Percentiles rank a stretch among this genome's conserved stretches.
phyloP scores from a whole-genome alignment of 1,140 invertebrate genomes.

The Eufriesea mexicana region DNA sequence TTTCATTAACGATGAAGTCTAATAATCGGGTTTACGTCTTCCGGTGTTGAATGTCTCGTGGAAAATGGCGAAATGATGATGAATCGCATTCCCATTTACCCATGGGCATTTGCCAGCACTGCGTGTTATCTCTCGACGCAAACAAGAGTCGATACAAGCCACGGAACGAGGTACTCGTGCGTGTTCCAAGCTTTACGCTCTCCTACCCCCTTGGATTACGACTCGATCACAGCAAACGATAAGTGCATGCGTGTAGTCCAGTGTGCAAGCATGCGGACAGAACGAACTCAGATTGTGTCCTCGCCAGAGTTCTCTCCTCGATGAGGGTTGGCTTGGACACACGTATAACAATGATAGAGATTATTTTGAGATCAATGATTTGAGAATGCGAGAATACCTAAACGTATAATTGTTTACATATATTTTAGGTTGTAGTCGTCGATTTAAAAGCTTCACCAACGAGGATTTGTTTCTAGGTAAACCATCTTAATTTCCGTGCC shows the following conservation, averaged over 20 bases:
- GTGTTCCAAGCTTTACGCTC: conserved; percentile 23
- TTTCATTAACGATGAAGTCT: too few relatives aligned
- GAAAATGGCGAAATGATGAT: conserved; percentile 11
- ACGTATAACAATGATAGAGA: too few relatives aligned
- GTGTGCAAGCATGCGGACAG: background rate
- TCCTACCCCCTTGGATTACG: conserved; percentile 11
- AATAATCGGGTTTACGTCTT: background rate
- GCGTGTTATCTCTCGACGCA: background rate
- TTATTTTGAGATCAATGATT: too few relatives aligned
- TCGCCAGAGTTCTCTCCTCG: background rate
- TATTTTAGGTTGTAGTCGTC: too few relatives aligned
- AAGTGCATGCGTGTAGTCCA: background rate
- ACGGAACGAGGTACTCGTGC: background rate
- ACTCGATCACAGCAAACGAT: conserved; percentile 10
- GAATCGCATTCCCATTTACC: conserved; percentile 5
- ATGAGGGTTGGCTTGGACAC: too few relatives aligned
- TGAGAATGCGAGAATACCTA: too few relatives aligned
- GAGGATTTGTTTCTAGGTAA: background rate
- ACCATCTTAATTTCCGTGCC: background rate
- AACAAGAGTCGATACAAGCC: conserved; percentile 24
- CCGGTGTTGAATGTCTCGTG: too few relatives aligned
- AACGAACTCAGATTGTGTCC: background rate
- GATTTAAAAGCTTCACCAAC: too few relatives aligned
- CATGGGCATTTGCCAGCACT: background rate
- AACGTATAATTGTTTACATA: too few relatives aligned